These are phyloP conservation scores for Cheumatopsyche charites DNA, from an alignment of 1,140 invertebrate genomes.

Conservation along the genomic window DNA sequence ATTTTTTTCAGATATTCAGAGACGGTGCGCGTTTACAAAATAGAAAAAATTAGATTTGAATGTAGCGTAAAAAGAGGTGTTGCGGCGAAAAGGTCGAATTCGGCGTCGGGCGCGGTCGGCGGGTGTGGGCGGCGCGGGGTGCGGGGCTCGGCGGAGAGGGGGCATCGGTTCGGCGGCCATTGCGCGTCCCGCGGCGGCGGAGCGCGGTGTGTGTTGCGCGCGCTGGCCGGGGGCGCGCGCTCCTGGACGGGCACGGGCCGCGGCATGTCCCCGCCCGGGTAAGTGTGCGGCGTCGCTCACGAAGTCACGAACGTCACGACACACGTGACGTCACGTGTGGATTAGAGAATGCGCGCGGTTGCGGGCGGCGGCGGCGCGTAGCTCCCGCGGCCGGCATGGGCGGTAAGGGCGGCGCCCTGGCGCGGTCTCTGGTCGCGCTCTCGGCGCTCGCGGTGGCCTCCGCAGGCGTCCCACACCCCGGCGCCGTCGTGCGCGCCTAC, in stretches of 20 bases:
- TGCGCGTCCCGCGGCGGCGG: conserved; percentile 18
- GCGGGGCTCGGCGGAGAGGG: not conserved
- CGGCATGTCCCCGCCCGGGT: conserved; percentile 30
- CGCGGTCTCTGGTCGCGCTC: not conserved
- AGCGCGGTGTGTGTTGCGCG: conserved; percentile 39
- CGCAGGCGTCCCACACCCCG: conserved; percentile 57
- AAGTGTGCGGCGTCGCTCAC: conserved; percentile 8
- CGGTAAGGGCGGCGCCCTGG: no score
- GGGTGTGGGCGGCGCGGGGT: conserved; percentile 27
- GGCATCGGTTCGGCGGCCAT: conserved; percentile 25
- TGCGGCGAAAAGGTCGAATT: not conserved
- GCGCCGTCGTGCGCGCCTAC: conserved; percentile 71
- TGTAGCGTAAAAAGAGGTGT: not conserved
- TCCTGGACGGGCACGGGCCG: conserved; percentile 24
- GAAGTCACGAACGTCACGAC: not conserved
- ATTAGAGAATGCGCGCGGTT: not conserved
- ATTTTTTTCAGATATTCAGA: no score
- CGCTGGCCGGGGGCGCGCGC: conserved; percentile 54
- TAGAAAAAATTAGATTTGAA: no score
- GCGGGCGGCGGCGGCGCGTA: conserved; percentile 10
- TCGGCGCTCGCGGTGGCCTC: conserved; percentile 31
- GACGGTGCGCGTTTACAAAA: no score
- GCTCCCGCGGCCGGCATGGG: conserved; percentile 25
- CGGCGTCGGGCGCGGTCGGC: not conserved
- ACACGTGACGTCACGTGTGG: not conserved